A percentile compares a stretch with the other conserved stretches of the same genome.
These are phyloP conservation scores for Nasonia vitripennis DNA, from an alignment of 1,140 invertebrate species.

Conservation along the genomic window DNA sequence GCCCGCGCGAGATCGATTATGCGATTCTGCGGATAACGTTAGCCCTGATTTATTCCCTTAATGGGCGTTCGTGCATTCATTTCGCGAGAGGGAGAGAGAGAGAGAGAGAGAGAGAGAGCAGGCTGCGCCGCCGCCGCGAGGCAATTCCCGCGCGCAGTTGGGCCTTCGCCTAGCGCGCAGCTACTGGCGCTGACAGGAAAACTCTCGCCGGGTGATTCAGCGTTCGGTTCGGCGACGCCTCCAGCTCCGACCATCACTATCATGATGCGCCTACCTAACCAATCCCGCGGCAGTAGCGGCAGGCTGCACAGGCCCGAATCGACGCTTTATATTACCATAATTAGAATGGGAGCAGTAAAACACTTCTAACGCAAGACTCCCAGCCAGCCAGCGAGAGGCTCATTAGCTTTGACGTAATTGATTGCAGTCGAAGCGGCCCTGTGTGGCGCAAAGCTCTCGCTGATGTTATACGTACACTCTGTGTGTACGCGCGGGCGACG, in stretches of 20 bases:
- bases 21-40: slow-evolving; percentile 73
- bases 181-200: slow-evolving; percentile 74
- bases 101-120: slow-evolving; percentile 39
- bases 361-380: slow-evolving; percentile 23
- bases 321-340: slow-evolving; percentile 55
- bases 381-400: slow-evolving; percentile 16
- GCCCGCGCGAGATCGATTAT: slow-evolving; percentile 66
- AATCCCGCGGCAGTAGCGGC: slow-evolving; percentile 59
- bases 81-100: slow-evolving; percentile 58
- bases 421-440: slow-evolving; percentile 12
- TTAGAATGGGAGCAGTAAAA: slow-evolving; percentile 44
- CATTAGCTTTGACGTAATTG: slow-evolving; percentile 38
- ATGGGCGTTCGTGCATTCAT: slow-evolving; percentile 76
- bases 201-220: slow-evolving; percentile 75
- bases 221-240: slow-evolving; percentile 75
- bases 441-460: not conserved
- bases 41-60: slow-evolving; percentile 75
- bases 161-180: slow-evolving; percentile 61
- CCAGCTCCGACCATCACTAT: slow-evolving; percentile 64
- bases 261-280: slow-evolving; percentile 69
- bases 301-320: slow-evolving; percentile 54
- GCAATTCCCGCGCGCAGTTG: slow-evolving; percentile 65
- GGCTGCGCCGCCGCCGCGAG: slow-evolving; percentile 56
- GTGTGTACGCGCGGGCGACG: not conserved
- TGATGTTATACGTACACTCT: not conserved